phyloP scores from a whole-genome alignment of 2,797 vertebrate species.

The Mastacembelus armatus region DNA sequence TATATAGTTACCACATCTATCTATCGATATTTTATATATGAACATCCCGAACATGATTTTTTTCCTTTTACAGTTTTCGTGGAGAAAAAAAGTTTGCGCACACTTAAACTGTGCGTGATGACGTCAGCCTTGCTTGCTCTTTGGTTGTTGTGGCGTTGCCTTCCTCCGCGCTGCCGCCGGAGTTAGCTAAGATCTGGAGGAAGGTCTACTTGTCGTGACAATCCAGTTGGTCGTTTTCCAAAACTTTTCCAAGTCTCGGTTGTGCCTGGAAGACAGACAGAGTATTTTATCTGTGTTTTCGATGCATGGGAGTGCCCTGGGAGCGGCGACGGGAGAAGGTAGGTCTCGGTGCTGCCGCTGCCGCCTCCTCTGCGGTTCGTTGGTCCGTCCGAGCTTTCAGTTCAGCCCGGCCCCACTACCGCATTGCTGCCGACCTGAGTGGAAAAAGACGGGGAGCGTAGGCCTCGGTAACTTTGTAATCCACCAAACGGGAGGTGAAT shows the following conservation, averaged over 20 bases:
- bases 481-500: background rate
- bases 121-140: slow-evolving; percentile 71
- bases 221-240: slow-evolving; percentile 4
- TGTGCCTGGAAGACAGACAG: slow-evolving; percentile 32
- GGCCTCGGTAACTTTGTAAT: slow-evolving; percentile 49
- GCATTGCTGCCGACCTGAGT: slow-evolving; percentile 66
- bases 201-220: slow-evolving; percentile 56
- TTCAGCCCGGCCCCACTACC: slow-evolving; percentile 69
- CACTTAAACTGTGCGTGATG: slow-evolving; percentile 68
- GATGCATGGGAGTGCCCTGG: slow-evolving; percentile 82
- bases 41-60: too few relatives aligned
- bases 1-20: too few relatives aligned
- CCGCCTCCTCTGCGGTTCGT: slow-evolving; percentile 45
- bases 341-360: slow-evolving; percentile 51
- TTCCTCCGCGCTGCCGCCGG: slow-evolving; percentile 67
- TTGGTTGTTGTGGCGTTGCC: slow-evolving; percentile 62
- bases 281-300: slow-evolving; percentile 57
- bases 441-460: background rate
- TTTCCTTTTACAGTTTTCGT: too few relatives aligned
- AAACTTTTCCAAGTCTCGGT: slow-evolving; percentile 46
- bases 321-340: slow-evolving; percentile 79
- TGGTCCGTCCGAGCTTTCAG: slow-evolving; percentile 54
- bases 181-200: slow-evolving; percentile 53
- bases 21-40: too few relatives aligned
- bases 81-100: slow-evolving; percentile 43